Evolutionary conservation across 2,888 invertebrate species (phyloP).

Genomic region (Sinotaia quadrata): DNA sequence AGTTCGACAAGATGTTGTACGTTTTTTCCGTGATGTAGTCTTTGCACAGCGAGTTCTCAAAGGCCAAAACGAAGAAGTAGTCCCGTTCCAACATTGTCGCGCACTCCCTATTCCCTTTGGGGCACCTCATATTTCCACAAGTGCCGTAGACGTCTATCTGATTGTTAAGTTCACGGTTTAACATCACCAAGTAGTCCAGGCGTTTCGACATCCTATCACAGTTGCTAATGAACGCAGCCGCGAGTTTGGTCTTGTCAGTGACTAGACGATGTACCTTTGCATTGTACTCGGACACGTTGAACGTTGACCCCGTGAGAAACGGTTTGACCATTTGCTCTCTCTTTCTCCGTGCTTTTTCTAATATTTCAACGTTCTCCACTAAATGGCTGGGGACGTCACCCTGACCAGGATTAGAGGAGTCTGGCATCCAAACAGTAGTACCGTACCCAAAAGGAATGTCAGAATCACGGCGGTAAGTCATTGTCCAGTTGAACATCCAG

Average conservation of each 20-base stretch:
- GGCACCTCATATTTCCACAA: not conserved
- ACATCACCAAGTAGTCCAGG: not conserved
- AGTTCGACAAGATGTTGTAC: not conserved
- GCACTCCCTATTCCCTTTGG: not conserved
- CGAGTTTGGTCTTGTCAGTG: not conserved
- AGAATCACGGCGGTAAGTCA: not conserved
- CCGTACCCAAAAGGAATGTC: not conserved
- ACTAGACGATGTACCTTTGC: no score
- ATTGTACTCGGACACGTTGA: no score
- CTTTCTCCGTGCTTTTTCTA: not conserved
- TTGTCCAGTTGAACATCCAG: not conserved
- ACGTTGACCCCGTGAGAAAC: no score
- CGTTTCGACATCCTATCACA: not conserved
- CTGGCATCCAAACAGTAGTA: not conserved
- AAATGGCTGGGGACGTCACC: not conserved
- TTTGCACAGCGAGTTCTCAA: not conserved
- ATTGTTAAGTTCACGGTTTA: not conserved
- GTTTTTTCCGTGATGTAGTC: not conserved
- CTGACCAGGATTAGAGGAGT: no score
- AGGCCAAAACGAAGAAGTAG: not conserved
- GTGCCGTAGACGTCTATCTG: not conserved
- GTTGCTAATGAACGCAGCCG: not conserved
- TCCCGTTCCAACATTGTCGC: not conserved
- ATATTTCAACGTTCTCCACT: no score
- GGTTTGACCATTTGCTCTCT: no score